These are phyloP conservation scores for Pegoplata infirma DNA, from an alignment of 2,888 invertebrate genomes.

Conservation along the genomic window DNA sequence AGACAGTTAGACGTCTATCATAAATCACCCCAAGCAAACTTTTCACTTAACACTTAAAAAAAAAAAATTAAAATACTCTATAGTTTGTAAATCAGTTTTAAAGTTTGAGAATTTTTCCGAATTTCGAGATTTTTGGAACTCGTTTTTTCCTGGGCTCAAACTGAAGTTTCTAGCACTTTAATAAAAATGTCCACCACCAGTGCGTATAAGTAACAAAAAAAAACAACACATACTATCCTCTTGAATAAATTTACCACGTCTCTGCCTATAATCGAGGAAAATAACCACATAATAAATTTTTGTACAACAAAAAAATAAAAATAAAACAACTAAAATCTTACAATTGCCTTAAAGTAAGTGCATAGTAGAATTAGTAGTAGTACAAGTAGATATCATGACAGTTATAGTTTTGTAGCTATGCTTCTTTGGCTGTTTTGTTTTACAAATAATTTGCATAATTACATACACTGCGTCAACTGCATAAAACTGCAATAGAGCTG, in stretches of 20 bases:
- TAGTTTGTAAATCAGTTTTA: too few species aligned
- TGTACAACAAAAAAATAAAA: conserved; percentile 14
- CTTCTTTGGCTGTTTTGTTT: too few species aligned
- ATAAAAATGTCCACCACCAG: not conserved
- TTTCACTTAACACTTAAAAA: too few species aligned
- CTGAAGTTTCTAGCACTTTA: too few species aligned
- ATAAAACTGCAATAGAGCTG: too few species aligned
- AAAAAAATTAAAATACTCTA: too few species aligned
- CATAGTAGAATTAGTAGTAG: conserved; percentile 8
- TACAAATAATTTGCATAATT: conserved; percentile 53
- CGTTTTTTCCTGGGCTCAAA: too few species aligned
- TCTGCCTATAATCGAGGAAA: not conserved
- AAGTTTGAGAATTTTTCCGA: too few species aligned
- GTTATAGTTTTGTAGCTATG: conserved; percentile 6
- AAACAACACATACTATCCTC: not conserved
- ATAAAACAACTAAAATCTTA: conserved; percentile 7
- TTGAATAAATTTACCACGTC: not conserved
- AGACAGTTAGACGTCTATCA: too few species aligned
- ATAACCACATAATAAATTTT: conserved; percentile 25
- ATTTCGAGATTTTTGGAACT: too few species aligned
- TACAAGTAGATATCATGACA: conserved; percentile 22
- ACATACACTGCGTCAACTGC: conserved; percentile 42
- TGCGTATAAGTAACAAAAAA: not conserved
- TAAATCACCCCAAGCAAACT: too few species aligned
- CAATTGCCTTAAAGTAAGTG: not conserved